These are phyloP conservation scores for Drosophila nigromelanica DNA, from an alignment of 1,140 invertebrate species.

Conservation along the genomic window DNA sequence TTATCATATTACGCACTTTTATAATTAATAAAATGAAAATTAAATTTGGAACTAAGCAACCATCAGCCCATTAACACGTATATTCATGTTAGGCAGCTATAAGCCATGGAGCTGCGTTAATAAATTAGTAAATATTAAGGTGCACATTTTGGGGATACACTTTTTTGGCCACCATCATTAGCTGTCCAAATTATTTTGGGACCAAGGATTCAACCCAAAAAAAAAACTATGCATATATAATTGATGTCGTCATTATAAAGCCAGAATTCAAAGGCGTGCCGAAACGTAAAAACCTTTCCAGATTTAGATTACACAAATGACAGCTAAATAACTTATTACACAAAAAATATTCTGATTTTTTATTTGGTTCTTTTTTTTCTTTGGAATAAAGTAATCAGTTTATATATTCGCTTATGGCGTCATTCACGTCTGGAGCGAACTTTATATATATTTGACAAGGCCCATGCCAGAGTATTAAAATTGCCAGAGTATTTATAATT, in stretches of 20 bases:
- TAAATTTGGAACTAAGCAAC: neutral
- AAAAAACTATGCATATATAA: conserved; percentile 2
- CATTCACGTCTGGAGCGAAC: neutral
- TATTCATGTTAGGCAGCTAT: conserved; percentile 42
- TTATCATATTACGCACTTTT: neutral
- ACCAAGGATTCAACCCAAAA: conserved; percentile 6
- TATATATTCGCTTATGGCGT: conserved; percentile 11
- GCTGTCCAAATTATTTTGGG: conserved; percentile 18
- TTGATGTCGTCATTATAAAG: conserved; percentile 13
- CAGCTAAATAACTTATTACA: conserved; percentile 35
- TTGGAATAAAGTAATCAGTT: conserved; percentile 5
- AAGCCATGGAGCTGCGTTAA: conserved; percentile 16
- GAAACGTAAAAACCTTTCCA: conserved; percentile 4
- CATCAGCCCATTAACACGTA: neutral
- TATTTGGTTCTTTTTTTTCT: neutral
- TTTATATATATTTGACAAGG: conserved; percentile 5
- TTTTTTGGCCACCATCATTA: conserved; percentile 17
- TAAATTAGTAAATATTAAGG: conserved; percentile 30
- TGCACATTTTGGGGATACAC: conserved; percentile 4
- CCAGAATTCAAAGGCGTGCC: conserved; percentile 12
- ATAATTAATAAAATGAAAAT: conserved; percentile 3
- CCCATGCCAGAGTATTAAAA: conserved; percentile 9
- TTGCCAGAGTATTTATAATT: conserved; percentile 2
- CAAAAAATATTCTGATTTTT: conserved; percentile 18
- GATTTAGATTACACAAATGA: conserved; percentile 29